These are phyloP conservation scores for Zaprionus ornatus DNA, from an alignment of 1,140 invertebrate genomes.

Conservation along the genomic window DNA sequence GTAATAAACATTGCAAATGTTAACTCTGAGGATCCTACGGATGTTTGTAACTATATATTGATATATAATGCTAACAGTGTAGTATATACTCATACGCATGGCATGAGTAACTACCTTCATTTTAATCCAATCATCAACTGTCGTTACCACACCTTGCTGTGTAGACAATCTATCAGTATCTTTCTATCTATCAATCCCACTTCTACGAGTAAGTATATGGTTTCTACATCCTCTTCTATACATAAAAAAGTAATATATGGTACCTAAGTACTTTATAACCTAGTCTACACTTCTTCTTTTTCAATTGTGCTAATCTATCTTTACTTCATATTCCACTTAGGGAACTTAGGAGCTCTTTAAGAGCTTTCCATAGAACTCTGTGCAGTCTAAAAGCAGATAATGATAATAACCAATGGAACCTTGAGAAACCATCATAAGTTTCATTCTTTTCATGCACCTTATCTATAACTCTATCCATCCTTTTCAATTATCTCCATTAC, in stretches of 20 bases:
- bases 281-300: no score
- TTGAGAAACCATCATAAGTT: no score
- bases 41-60: no score
- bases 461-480: neutral
- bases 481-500: neutral
- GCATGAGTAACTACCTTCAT: neutral
- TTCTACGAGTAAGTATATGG: neutral
- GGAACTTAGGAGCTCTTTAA: no score
- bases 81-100: neutral
- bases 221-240: neutral
- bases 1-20: conserved; percentile 4
- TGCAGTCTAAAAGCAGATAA: no score
- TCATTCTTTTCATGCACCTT: neutral
- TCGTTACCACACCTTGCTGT: neutral
- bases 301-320: no score
- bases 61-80: neutral
- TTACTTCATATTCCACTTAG: neutral
- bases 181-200: no score
- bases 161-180: no score
- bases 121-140: neutral
- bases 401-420: no score
- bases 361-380: no score
- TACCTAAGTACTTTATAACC: no score
- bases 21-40: neutral
- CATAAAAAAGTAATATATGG: neutral